These are phyloP conservation scores for Xylocopa sonorina DNA, from an alignment of 1,140 invertebrate genomes.

Conservation along the genomic window DNA sequence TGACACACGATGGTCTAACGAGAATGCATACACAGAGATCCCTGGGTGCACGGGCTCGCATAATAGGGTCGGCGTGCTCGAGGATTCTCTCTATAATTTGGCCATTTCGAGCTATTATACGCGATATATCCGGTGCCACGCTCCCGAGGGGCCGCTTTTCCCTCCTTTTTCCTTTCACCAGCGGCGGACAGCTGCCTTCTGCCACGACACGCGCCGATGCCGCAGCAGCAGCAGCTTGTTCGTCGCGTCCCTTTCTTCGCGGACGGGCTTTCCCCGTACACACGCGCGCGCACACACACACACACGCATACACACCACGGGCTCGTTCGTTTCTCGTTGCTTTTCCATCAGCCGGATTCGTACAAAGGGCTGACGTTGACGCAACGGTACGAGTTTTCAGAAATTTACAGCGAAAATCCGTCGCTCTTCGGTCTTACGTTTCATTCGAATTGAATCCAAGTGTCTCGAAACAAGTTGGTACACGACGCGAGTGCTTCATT, in stretches of 20 bases:
- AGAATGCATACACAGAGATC: background rate
- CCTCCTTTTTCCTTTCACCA: conserved; percentile 61
- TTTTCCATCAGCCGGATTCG: too few relatives aligned
- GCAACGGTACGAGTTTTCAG: too few relatives aligned
- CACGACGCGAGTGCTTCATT: too few relatives aligned
- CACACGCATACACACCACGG: too few relatives aligned
- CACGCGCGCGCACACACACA: too few relatives aligned
- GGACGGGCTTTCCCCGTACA: conserved; percentile 45
- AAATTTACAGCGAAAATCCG: too few relatives aligned
- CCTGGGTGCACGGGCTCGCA: too few relatives aligned
- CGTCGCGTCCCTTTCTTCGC: background rate
- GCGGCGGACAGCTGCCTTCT: conserved; percentile 56
- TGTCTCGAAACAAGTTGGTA: too few relatives aligned
- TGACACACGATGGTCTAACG: conserved; percentile 17
- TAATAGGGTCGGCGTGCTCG: conserved; percentile 43
- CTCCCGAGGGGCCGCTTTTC: conserved; percentile 63
- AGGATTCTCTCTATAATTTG: conserved; percentile 68
- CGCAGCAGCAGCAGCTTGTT: conserved; percentile 58
- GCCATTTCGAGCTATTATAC: conserved; percentile 67
- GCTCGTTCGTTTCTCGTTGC: background rate
- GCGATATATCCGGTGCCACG: conserved; percentile 51
- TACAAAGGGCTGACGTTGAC: too few relatives aligned
- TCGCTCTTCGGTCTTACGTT: too few relatives aligned
- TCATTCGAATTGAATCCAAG: too few relatives aligned
- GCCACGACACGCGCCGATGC: conserved; percentile 66